A percentile compares a stretch with the other conserved stretches of the same genome.
These are phyloP conservation scores for Cataglyphis altisquamis DNA, from an alignment of 2,888 invertebrate genomes.

Conservation along the genomic window DNA sequence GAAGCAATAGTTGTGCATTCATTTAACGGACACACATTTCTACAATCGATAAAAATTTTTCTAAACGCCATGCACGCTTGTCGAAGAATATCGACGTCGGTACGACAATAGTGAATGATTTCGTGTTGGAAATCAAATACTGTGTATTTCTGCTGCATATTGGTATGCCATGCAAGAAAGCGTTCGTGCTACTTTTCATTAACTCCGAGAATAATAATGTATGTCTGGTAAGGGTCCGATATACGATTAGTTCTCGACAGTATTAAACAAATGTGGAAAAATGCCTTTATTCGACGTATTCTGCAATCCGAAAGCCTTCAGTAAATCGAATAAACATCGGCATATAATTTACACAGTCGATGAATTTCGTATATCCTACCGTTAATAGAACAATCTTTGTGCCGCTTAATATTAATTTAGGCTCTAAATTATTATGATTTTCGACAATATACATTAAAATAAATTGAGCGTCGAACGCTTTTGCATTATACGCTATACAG, in stretches of 20 bases:
- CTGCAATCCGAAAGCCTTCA: not conserved
- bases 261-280: not conserved
- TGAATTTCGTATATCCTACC: not conserved
- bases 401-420: too few relatives aligned
- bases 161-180: not conserved
- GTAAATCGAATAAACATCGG: not conserved
- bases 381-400: not conserved
- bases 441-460: too few relatives aligned
- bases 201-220: not conserved
- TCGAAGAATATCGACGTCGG: too few relatives aligned
- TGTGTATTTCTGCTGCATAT: not conserved
- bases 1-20: too few relatives aligned
- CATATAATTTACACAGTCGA: not conserved
- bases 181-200: not conserved
- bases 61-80: too few relatives aligned
- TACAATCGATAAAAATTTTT: too few relatives aligned
- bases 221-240: not conserved
- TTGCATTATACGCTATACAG: too few relatives aligned
- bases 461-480: too few relatives aligned
- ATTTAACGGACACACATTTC: not conserved
- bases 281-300: not conserved
- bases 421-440: too few relatives aligned
- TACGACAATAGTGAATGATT: not conserved
- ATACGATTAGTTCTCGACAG: not conserved
- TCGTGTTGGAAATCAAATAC: not conserved